Evolutionary conservation across 2,888 invertebrate species (phyloP), one percentile per base, ranked within the genome.

Genomic region (Xylocampa areola): DNA sequence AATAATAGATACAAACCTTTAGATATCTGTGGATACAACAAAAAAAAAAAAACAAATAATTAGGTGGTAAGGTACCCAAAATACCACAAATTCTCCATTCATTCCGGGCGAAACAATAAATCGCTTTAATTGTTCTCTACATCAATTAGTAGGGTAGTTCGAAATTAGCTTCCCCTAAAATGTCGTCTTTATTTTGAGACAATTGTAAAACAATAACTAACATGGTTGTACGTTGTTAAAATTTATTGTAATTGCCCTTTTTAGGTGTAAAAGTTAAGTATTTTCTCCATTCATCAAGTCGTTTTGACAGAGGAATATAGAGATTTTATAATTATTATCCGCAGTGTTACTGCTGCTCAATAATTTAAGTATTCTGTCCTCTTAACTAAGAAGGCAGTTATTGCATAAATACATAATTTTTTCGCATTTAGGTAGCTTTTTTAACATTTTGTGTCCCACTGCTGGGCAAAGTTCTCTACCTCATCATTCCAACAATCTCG

Each of bases 61-160:
- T 53, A 10, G 19, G 30, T 51, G 13, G 55, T 65, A 51, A 54
- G 33, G 58, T 51, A 41, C 40, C 13, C 33, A n/a, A 59, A 58
- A 39, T 41, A 43, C 48, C 14, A 29, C 4, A 48, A 30, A 73
- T 73, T 57, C 63, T 45, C 41, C n/a, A 36, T 6, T 14, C 27
- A 23, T 39, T 25, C 37, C 41, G 14, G 2, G 10, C 23, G 7
- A 33, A 39, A 41, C 53, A 39, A 76, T 74, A 74, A 76, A 74
- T 74, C 25, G 32, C 25, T 41, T 4, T 76, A 73, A 73, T 61
- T 59, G 53, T 59, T 11, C 7, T 27, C 10, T 13, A 57, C 67
- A 63, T 48, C 44, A 66, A 59, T 66, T 76, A 66, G 60, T 40
- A 25, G 30, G 50, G 25, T 40, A 50, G 49, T 63, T 35, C 49